phyloP scores from a whole-genome alignment of 2,797 vertebrate genomes.

The Malacoctenus gilli region DNA sequence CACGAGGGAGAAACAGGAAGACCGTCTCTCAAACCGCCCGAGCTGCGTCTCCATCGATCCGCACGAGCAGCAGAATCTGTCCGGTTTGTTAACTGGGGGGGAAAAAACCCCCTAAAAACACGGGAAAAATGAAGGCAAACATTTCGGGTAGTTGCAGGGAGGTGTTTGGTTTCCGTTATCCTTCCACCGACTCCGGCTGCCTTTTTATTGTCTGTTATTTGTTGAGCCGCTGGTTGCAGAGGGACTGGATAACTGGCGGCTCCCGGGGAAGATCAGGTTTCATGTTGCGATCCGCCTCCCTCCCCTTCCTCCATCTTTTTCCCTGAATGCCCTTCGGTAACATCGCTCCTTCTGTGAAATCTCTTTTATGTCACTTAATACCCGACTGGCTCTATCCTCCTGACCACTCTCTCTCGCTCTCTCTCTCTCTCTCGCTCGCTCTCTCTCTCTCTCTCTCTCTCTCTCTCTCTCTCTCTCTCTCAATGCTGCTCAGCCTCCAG shows the following conservation, averaged over 20 bases:
- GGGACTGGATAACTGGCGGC: conserved; percentile 51
- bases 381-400: conserved; percentile 51
- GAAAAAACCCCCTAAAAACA: background rate
- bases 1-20: conserved; percentile 28
- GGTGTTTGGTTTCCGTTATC: conserved; percentile 27
- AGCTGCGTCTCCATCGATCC: conserved; percentile 2
- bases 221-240: conserved; percentile 51
- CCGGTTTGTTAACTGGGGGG: conserved; percentile 25
- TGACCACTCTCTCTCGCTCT: conserved; percentile 37
- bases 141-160: conserved; percentile 30
- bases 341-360: conserved; percentile 61
- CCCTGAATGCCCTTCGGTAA: conserved; percentile 63
- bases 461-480: conserved; percentile 33
- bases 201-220: conserved; percentile 59
- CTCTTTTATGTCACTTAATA: conserved; percentile 72
- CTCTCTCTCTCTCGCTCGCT: conserved; percentile 10
- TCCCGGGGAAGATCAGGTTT: conserved; percentile 66
- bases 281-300: conserved; percentile 51
- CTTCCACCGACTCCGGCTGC: conserved; percentile 21
- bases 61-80: conserved; percentile 17
- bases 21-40: background rate
- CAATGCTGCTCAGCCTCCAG: conserved; percentile 40
- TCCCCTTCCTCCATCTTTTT: conserved; percentile 42
- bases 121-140: background rate
- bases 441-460: background rate